Percentiles rank a stretch among this genome's conserved stretches.
Evolutionary conservation across 1,140 invertebrate genomes (phyloP).

Genomic region (Centruroides sculpturatus): DNA sequence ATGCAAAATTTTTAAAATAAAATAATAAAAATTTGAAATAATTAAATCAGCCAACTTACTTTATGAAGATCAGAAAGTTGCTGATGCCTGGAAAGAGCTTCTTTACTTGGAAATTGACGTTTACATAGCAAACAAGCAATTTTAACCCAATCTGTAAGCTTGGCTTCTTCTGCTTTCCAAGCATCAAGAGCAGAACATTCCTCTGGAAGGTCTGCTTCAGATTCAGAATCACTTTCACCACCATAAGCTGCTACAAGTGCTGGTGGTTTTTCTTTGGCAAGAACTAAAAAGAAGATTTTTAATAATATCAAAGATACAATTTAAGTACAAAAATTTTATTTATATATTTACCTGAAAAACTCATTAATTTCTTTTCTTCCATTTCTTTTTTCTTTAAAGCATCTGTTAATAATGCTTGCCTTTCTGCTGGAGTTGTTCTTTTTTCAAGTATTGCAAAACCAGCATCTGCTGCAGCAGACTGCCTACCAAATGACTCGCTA

Average conservation of each 20-base stretch:
- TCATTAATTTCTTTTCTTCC: no score
- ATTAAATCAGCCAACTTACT: slow-evolving; percentile 19
- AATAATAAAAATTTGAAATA: background rate
- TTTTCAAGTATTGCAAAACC: slow-evolving; percentile 76
- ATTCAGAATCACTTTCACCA: slow-evolving; percentile 14
- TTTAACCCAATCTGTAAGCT: slow-evolving; percentile 70
- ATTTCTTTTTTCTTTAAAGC: no score
- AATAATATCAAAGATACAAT: background rate
- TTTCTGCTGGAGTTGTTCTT: slow-evolving; percentile 22
- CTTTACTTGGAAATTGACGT: slow-evolving; percentile 76
- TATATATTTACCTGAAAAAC: no score
- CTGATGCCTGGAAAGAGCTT: slow-evolving; percentile 77
- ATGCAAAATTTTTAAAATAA: background rate
- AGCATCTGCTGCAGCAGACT: slow-evolving; percentile 62
- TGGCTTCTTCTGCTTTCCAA: slow-evolving; percentile 31
- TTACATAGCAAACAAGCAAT: slow-evolving; percentile 91
- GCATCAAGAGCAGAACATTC: slow-evolving; percentile 3
- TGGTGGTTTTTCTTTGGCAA: slow-evolving; percentile 1
- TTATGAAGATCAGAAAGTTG: slow-evolving; percentile 91
- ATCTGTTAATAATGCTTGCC: no score
- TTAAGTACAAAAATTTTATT: no score
- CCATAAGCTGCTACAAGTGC: slow-evolving; percentile 44
- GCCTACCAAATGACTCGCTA: slow-evolving; percentile 2
- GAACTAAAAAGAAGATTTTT: background rate
- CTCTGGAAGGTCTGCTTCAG: slow-evolving; percentile 2